Evolutionary conservation across 1,140 invertebrate genomes (phyloP).

Genomic region (Aethina tumida): DNA sequence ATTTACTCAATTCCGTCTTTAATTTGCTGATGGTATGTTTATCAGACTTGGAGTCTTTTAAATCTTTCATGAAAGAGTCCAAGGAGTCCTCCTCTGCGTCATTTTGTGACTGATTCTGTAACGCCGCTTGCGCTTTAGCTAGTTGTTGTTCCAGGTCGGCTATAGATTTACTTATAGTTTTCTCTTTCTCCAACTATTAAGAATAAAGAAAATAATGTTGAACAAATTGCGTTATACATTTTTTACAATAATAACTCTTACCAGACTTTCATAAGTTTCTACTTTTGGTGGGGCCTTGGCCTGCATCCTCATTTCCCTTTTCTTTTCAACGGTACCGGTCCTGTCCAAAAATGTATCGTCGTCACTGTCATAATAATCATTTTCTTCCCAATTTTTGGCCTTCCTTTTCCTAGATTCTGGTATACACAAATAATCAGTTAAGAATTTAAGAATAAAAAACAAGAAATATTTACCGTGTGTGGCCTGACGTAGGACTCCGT

Average conservation of each 20-base stretch:
- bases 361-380: slow-evolving; percentile 94
- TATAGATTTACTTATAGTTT: slow-evolving; percentile 47
- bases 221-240: neutral
- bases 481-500: slow-evolving; percentile 67
- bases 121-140: slow-evolving; percentile 33
- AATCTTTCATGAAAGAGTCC: slow-evolving; percentile 62
- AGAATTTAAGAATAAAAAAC: neutral
- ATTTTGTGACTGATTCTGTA: slow-evolving; percentile 18
- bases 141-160: slow-evolving; percentile 48
- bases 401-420: slow-evolving; percentile 58
- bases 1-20: slow-evolving; percentile 51
- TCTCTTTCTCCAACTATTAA: slow-evolving; percentile 59
- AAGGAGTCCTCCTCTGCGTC: slow-evolving; percentile 51
- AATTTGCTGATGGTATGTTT: slow-evolving; percentile 41
- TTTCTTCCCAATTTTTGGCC: slow-evolving; percentile 70
- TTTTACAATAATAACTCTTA: slow-evolving; percentile 32
- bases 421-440: slow-evolving; percentile 14
- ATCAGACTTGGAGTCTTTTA: slow-evolving; percentile 40
- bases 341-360: slow-evolving; percentile 94
- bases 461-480: slow-evolving; percentile 51
- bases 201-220: slow-evolving; percentile 8
- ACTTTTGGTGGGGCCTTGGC: slow-evolving; percentile 47
- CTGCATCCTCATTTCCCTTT: slow-evolving; percentile 70
- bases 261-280: slow-evolving; percentile 76
- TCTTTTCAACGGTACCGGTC: slow-evolving; percentile 85